phyloP scores from a whole-genome alignment of 2,888 invertebrate genomes.

The Aphrophora alni region DNA sequence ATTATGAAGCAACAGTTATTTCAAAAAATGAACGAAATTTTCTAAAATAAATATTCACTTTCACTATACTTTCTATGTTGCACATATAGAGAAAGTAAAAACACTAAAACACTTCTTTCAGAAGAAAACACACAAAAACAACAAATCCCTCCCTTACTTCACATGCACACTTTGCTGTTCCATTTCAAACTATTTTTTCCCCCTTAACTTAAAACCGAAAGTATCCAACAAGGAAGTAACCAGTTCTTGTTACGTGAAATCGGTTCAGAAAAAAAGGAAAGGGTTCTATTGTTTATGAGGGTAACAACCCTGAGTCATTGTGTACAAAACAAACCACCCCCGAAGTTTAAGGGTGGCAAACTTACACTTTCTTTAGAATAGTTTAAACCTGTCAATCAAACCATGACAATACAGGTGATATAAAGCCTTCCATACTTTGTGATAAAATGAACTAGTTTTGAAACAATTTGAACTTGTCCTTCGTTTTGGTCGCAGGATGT shows the following conservation, averaged over 20 bases:
- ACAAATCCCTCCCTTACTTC: background rate
- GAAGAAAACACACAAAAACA: background rate
- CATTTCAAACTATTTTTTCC: background rate
- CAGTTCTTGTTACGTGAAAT: background rate
- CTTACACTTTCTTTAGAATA: background rate
- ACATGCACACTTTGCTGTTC: background rate
- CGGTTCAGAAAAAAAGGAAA: background rate
- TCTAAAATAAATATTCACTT: no score
- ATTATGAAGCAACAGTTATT: no score
- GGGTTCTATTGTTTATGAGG: background rate
- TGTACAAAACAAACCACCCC: background rate
- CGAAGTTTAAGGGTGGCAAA: background rate
- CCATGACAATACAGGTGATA: background rate
- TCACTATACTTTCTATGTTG: no score
- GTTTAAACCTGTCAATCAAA: background rate
- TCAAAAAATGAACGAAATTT: no score
- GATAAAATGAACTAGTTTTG: background rate
- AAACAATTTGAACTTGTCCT: background rate
- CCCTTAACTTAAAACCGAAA: background rate
- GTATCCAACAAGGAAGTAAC: background rate
- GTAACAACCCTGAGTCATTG: background rate
- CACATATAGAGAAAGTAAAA: no score
- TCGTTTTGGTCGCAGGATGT: background rate
- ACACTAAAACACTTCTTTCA: no score
- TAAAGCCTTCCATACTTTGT: background rate